Evolutionary conservation across 2,888 invertebrate genomes (phyloP).

Genomic region (Mesoligia furuncula): DNA sequence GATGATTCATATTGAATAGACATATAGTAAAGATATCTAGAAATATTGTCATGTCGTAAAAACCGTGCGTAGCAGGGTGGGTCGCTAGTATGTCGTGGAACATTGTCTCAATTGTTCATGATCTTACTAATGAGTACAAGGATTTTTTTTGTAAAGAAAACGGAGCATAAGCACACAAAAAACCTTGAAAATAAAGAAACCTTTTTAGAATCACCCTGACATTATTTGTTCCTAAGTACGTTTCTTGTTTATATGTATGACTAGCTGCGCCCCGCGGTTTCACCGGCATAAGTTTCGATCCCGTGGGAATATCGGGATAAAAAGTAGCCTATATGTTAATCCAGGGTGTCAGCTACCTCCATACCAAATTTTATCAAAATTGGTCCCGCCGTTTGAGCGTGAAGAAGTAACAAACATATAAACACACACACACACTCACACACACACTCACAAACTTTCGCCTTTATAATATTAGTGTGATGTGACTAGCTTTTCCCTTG

Average conservation of each 20-base stretch:
- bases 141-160: not conserved
- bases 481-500: not conserved
- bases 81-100: not conserved
- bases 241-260: not conserved
- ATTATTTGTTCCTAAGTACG: constrained; percentile 1
- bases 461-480: too few species aligned
- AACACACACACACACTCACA: too few species aligned
- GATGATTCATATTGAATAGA: not conserved
- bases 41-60: not conserved
- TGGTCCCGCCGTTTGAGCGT: too few species aligned
- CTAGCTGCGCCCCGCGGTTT: too few species aligned
- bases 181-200: not conserved
- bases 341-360: too few species aligned
- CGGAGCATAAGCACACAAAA: not conserved
- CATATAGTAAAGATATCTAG: not conserved
- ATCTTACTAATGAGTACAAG: constrained; percentile 4
- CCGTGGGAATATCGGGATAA: too few species aligned
- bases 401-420: too few species aligned
- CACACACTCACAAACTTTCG: too few species aligned
- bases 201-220: not conserved
- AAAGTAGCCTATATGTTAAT: too few species aligned
- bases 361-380: too few species aligned
- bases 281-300: too few species aligned
- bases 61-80: not conserved
- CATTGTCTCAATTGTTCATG: not conserved